Conservation (phyloP, 2,888 invertebrate species). For the Drosophila pegasa region DNA sequence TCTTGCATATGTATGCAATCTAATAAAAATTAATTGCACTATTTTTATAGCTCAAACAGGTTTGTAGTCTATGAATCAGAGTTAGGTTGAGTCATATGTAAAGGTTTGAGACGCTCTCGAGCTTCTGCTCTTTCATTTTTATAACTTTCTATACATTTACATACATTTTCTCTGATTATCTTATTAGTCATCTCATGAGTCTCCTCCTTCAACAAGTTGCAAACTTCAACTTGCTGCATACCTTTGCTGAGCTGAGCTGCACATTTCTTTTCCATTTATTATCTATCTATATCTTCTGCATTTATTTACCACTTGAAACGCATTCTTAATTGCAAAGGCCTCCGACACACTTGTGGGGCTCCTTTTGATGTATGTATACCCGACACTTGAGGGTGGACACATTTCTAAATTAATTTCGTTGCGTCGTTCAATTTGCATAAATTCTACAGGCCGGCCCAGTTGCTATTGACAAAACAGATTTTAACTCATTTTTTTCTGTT, state of each 20-base stretch:
- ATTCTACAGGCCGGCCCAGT: slow-evolving; percentile 45
- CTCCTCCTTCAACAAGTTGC: too few relatives aligned
- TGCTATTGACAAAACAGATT: slow-evolving; percentile 60
- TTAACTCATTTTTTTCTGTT: slow-evolving; percentile 7
- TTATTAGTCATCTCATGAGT: not conserved
- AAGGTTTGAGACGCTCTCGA: not conserved
- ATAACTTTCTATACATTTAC: not conserved
- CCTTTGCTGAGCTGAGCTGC: slow-evolving; percentile 12
- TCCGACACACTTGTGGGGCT: slow-evolving; percentile 5
- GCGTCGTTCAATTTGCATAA: slow-evolving; percentile 67
- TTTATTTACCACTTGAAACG: slow-evolving; percentile 61
- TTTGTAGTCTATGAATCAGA: not conserved
- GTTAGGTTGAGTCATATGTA: not conserved
- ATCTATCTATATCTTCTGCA: slow-evolving; percentile 19
- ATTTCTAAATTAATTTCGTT: slow-evolving; percentile 72
- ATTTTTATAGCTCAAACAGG: not conserved
- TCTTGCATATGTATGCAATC: not conserved
- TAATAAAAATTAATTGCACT: slow-evolving; percentile 4
- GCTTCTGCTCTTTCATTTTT: not conserved
- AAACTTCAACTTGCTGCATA: not conserved
- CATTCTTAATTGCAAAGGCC: slow-evolving; percentile 55
- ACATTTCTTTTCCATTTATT: slow-evolving; percentile 16
- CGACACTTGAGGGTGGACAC: slow-evolving; percentile 74
- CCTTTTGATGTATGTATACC: slow-evolving; percentile 61
- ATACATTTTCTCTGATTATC: not conserved